Evolutionary conservation across 2,888 invertebrate species (phyloP), one percentile per base, ranked within the genome.

Genomic region (Sinodicranocentrus sp.): DNA sequence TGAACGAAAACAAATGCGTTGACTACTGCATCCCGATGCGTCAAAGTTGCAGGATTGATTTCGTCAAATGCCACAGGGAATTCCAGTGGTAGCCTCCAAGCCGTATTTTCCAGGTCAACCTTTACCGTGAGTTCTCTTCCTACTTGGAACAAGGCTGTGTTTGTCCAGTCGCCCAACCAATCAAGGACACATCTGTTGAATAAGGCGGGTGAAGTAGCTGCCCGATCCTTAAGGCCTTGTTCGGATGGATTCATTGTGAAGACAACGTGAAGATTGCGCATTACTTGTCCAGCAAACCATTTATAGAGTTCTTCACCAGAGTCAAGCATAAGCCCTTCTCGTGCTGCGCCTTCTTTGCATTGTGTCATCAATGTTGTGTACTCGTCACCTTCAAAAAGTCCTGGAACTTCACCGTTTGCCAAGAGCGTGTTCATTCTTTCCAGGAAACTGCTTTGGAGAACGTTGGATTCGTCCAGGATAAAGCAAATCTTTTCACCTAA

Each of bases 181-280:
- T 99, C 99, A 89, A 99, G 93, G 13, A 99, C 99, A 91, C 99
- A 99, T 91, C 99, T 94, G 92, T 99, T 99, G 93, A 99, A 99
- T 79, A 99, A 92, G 2, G 99, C 99, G 33, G 99, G 99, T 3
- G 99, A 99, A 0, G 99, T 99, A 10, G 99, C 97, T 0, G 99
- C 99, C 86, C 99, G 94, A 91, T 99, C 99, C 91, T 99, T 98
- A 57, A 99, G 93, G 0, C 99, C 99, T 90, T 99, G 98, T 0
- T 98, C 97, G 0, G 98, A 98, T 8, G 99, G 99, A 92, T 99
- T 99, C 99, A 99, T 99, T 0, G 99, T 99, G 92, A 99, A 99
- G 59, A 99, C 99, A 10, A 99, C 99, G 91, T 99, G 99, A 67
- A 99, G 93, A 91, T 99, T 99, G 86, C 96, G 95, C 97, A 99